Percentiles rank a stretch among this genome's conserved stretches.
Conservation (phyloP, 2,888 invertebrate genomes). For the Agrilus mali region DNA sequence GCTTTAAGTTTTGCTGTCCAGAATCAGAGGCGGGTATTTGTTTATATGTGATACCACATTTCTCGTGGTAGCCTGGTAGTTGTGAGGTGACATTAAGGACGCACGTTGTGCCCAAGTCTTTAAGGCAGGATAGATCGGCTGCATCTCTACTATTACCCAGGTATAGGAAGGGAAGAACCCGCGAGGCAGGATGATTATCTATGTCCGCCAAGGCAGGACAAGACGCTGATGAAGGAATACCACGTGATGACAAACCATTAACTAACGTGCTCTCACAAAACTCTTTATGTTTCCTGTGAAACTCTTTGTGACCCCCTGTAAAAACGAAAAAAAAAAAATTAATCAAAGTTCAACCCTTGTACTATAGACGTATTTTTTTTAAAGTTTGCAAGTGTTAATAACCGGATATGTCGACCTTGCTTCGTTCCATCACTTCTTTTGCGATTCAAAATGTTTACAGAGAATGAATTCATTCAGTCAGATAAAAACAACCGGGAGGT, state of each 20-base stretch:
- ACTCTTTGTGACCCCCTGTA: slow-evolving; percentile 59
- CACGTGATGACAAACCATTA: slow-evolving; percentile 34
- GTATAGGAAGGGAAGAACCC: slow-evolving; percentile 68
- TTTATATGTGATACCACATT: slow-evolving; percentile 54
- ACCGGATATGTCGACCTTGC: too few relatives aligned
- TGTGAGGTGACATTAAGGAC: slow-evolving; percentile 74
- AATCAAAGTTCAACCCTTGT: too few relatives aligned
- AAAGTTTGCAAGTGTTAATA: too few relatives aligned
- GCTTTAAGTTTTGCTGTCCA: slow-evolving; percentile 73
- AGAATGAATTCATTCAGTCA: too few relatives aligned
- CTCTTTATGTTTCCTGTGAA: slow-evolving; percentile 55
- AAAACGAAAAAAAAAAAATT: neutral
- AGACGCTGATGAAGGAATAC: slow-evolving; percentile 33
- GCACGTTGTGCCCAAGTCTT: slow-evolving; percentile 56
- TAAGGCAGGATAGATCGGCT: slow-evolving; percentile 52
- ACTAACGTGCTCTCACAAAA: slow-evolving; percentile 59
- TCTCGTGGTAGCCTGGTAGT: slow-evolving; percentile 57
- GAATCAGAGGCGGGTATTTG: slow-evolving; percentile 75
- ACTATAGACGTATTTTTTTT: too few relatives aligned
- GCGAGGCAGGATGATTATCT: slow-evolving; percentile 64
- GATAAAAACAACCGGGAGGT: too few relatives aligned
- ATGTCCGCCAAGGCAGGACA: slow-evolving; percentile 46
- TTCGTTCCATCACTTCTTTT: too few relatives aligned
- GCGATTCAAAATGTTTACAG: too few relatives aligned
- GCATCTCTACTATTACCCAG: slow-evolving; percentile 76